These are phyloP conservation scores for Achroia grisella DNA, from an alignment of 1,140 invertebrate genomes.

Conservation along the genomic window DNA sequence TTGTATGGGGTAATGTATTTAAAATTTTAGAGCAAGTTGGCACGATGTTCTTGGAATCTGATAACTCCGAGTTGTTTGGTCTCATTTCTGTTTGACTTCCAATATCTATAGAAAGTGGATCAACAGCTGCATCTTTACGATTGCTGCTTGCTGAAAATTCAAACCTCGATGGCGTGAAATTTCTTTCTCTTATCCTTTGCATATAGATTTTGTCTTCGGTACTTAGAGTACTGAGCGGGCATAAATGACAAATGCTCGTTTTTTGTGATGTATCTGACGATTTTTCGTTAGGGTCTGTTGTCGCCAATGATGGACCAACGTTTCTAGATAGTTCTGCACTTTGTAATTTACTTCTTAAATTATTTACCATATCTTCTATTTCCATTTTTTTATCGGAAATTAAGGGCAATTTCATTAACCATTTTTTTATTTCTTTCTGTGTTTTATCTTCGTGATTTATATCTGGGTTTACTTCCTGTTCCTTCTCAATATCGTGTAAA, in stretches of 20 bases:
- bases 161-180: background rate
- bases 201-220: conserved; percentile 5
- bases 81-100: conserved; percentile 5
- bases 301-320: background rate
- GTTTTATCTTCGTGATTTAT: conserved; percentile 2
- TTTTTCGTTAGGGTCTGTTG: background rate
- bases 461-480: conserved; percentile 1
- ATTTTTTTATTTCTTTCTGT: conserved; percentile 5
- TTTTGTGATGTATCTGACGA: background rate
- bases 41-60: too few species aligned
- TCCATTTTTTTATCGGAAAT: conserved; percentile 1
- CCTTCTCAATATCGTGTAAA: conserved; percentile 12
- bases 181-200: conserved; percentile 7
- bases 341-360: conserved; percentile 6
- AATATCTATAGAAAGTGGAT: conserved; percentile 1
- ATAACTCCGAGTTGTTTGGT: background rate
- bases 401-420: conserved; percentile 9
- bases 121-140: conserved; percentile 6
- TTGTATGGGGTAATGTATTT: background rate
- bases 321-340: conserved; percentile 7
- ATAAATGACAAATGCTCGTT: background rate
- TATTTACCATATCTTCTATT: background rate
- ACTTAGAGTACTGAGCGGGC: background rate
- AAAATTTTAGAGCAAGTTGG: background rate
- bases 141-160: background rate